Evolutionary conservation across 2,888 invertebrate species (phyloP).

Genomic region (Lasioglossum morio): DNA sequence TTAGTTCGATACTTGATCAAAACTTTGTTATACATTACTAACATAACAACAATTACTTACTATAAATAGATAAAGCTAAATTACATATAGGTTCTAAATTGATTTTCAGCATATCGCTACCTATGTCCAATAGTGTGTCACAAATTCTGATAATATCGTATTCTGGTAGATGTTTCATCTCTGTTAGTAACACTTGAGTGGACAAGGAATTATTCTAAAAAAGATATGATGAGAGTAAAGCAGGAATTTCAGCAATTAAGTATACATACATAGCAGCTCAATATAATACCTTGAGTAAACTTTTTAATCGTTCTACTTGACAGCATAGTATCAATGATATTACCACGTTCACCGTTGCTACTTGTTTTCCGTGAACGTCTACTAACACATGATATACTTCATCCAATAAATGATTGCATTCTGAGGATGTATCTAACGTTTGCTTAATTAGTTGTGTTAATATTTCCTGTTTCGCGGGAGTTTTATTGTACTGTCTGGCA

Average conservation of each 20-base stretch:
- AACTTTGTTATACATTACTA: neutral
- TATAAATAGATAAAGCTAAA: slow-evolving; percentile 44
- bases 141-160: slow-evolving; percentile 17
- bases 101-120: neutral
- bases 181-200: neutral
- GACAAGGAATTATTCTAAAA: slow-evolving; percentile 45
- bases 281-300: slow-evolving; percentile 60
- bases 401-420: neutral
- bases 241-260: neutral
- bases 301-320: slow-evolving; percentile 72
- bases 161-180: slow-evolving; percentile 12
- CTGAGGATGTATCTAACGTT: neutral
- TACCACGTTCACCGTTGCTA: slow-evolving; percentile 27
- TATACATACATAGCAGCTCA: neutral
- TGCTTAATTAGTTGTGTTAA: slow-evolving; percentile 81
- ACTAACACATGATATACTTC: slow-evolving; percentile 58
- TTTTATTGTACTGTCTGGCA: slow-evolving; percentile 86
- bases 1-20: neutral
- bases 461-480: slow-evolving; percentile 89
- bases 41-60: slow-evolving; percentile 60
- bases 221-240: neutral
- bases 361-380: slow-evolving; percentile 7
- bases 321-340: slow-evolving; percentile 48
- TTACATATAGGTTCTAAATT: slow-evolving; percentile 50
- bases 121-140: slow-evolving; percentile 52